Percentiles rank a stretch among this genome's conserved stretches.
These are phyloP conservation scores for Gymnothorax reevesii DNA, from an alignment of 2,797 vertebrate genomes.

Conservation along the genomic window DNA sequence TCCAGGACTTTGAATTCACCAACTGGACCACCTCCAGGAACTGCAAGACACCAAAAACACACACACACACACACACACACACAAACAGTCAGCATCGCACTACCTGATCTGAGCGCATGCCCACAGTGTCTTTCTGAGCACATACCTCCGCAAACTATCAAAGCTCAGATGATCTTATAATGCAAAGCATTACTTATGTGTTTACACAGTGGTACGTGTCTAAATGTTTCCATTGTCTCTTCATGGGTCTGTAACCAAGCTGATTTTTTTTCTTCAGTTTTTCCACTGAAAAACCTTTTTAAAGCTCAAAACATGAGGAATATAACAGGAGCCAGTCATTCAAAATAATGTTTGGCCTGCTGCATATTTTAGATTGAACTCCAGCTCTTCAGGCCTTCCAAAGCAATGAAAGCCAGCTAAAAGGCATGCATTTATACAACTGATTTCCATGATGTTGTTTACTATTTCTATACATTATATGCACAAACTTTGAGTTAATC, in stretches of 20 bases:
- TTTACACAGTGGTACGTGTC: neutral
- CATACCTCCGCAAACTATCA: slow-evolving; percentile 16
- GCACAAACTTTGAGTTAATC: neutral
- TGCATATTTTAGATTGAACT: neutral
- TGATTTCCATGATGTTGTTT: neutral
- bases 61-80: slow-evolving; percentile 20
- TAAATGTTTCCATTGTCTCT: neutral
- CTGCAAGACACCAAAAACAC: slow-evolving; percentile 60
- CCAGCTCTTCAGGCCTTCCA: neutral
- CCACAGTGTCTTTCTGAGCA: neutral
- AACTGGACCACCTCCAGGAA: slow-evolving; percentile 89
- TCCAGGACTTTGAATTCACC: slow-evolving; percentile 87
- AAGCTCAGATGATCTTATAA: neutral
- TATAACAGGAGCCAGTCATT: neutral
- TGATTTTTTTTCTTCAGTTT: neutral
- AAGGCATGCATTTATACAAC: neutral
- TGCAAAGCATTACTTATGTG: neutral
- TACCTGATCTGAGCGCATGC: slow-evolving; percentile 64
- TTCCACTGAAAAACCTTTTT: neutral
- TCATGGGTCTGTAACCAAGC: neutral
- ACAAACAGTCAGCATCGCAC: neutral
- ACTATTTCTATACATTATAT: neutral
- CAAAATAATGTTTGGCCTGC: neutral
- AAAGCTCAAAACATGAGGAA: neutral
- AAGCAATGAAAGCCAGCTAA: neutral